phyloP scores from a whole-genome alignment of 2,113 vertebrate genomes.

The Podiceps cristatus region DNA sequence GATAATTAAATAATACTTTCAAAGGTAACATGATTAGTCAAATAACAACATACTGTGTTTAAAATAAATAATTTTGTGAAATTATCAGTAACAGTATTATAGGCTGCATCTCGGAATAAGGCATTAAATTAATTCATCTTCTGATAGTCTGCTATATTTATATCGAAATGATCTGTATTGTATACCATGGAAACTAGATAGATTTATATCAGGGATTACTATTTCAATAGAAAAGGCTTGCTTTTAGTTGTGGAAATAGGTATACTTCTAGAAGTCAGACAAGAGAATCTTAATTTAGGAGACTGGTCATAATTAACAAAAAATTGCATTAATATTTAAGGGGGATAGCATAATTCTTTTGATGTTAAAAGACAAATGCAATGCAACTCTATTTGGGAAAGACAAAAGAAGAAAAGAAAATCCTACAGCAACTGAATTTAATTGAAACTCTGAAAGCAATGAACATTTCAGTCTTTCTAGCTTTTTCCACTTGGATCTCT shows the following conservation, averaged over 20 bases:
- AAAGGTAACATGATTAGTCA: not conserved
- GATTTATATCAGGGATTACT: not conserved
- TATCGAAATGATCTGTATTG: not conserved
- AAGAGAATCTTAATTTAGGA: not conserved
- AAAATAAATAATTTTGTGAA: not conserved
- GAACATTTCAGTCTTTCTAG: not conserved
- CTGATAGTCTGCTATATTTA: not conserved
- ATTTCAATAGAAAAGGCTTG: not conserved
- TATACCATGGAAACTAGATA: not conserved
- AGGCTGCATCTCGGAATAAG: fast-evolving
- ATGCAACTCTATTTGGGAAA: not conserved
- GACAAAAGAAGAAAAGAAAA: not conserved
- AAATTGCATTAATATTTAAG: not conserved
- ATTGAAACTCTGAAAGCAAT: not conserved
- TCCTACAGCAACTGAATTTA: not conserved
- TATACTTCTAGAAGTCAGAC: not conserved
- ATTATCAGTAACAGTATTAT: not conserved
- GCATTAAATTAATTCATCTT: not conserved
- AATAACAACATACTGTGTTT: not conserved
- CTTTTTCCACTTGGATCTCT: not conserved
- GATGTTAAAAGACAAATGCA: not conserved
- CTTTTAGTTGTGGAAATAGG: not conserved
- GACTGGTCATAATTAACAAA: not conserved
- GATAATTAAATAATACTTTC: not conserved
- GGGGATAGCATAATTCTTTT: not conserved